Evolutionary conservation across 1,140 invertebrate species (phyloP).

Genomic region (Achatina immaculata): DNA sequence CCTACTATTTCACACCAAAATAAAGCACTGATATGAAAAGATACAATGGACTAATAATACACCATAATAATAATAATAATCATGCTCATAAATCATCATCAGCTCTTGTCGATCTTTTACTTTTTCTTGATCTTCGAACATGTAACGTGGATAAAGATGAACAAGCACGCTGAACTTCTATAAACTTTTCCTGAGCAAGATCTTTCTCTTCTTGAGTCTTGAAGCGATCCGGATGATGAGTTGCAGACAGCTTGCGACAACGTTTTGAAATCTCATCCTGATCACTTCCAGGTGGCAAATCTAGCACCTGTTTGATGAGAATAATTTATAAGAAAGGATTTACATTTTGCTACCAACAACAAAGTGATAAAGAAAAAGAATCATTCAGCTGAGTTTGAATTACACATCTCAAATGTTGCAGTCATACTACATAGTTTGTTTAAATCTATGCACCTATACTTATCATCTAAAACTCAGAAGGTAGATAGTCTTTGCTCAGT

Average conservation of each 20-base stretch:
- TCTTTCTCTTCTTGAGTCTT: conserved; percentile 76
- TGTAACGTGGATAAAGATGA: conserved; percentile 89
- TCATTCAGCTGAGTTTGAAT: too few relatives aligned
- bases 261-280: conserved; percentile 87
- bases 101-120: conserved; percentile 30
- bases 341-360: not conserved
- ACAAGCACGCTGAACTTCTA: conserved; percentile 94
- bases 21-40: too few relatives aligned
- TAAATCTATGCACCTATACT: too few relatives aligned
- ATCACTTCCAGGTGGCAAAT: conserved; percentile 80
- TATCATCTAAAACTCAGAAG: too few relatives aligned
- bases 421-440: too few relatives aligned
- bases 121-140: conserved; percentile 37
- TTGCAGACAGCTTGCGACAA: conserved; percentile 86
- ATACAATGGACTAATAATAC: too few relatives aligned
- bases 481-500: too few relatives aligned
- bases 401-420: too few relatives aligned
- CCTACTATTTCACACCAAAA: too few relatives aligned
- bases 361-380: too few relatives aligned
- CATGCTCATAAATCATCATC: not conserved
- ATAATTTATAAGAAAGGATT: not conserved
- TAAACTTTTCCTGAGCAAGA: conserved; percentile 86
- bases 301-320: conserved; percentile 77
- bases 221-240: conserved; percentile 93
- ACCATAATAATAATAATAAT: too few relatives aligned